A percentile compares a stretch with the other conserved stretches of the same genome.
These are phyloP conservation scores for Halcyon chelicuti DNA, from an alignment of 2,797 vertebrate genomes.

Conservation along the genomic window DNA sequence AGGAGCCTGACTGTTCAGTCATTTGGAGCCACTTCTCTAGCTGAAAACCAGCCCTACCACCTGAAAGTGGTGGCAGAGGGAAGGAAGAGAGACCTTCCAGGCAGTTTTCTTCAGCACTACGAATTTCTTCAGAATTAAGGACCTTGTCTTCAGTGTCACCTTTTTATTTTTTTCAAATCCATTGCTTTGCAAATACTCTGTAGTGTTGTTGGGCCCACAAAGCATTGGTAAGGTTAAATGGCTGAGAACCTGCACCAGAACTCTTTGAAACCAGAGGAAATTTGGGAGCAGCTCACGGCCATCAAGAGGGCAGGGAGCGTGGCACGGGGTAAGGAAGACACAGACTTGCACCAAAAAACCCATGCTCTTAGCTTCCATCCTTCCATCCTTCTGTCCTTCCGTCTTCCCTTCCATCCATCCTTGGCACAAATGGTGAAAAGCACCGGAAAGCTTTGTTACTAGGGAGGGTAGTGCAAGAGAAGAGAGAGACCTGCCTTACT, in stretches of 20 bases:
- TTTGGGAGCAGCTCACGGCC: not conserved
- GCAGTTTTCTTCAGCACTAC: not conserved
- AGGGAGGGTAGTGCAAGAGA: not conserved
- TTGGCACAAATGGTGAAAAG: not conserved
- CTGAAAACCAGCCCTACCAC: not conserved
- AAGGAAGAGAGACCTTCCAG: not conserved
- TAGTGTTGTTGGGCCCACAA: not conserved
- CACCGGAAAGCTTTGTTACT: accelerated
- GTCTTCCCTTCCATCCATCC: not conserved
- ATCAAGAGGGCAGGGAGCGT: not conserved
- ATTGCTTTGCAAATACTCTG: not conserved
- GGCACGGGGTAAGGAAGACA: not conserved
- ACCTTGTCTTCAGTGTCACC: not conserved
- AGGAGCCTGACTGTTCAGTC: not conserved
- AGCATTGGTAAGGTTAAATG: not conserved
- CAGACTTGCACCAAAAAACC: not conserved
- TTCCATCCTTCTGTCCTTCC: not conserved
- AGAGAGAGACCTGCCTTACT: not conserved
- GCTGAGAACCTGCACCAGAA: not conserved
- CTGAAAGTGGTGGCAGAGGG: not conserved
- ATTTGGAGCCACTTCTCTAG: not conserved
- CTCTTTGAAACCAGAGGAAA: not conserved
- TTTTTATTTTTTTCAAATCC: not conserved
- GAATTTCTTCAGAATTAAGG: not conserved
- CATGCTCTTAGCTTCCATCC: not conserved